These are phyloP conservation scores for Malurus alboscapulatus DNA, from an alignment of 2,113 vertebrate genomes.

Conservation along the genomic window DNA sequence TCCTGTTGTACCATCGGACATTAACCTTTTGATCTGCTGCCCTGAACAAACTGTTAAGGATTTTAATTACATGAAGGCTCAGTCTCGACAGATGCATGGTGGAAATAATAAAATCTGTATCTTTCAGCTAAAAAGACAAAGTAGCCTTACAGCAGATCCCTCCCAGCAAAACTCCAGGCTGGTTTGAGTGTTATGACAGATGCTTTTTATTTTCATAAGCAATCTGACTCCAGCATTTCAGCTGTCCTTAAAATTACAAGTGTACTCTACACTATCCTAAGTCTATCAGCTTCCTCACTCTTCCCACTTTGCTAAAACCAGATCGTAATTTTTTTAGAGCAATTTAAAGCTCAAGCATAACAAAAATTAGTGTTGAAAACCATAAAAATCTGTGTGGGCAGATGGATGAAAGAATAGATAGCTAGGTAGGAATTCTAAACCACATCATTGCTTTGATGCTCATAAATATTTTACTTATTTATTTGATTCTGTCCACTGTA, in stretches of 20 bases:
- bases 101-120: constrained; percentile 26
- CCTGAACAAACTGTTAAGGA: constrained; percentile 40
- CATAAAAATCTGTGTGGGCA: not conserved
- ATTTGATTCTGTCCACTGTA: not conserved
- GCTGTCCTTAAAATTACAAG: constrained; percentile 23
- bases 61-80: constrained; percentile 57
- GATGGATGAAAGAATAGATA: not conserved
- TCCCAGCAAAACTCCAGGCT: not conserved
- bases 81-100: not conserved
- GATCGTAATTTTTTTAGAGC: not conserved
- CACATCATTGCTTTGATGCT: not conserved
- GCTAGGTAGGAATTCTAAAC: not conserved
- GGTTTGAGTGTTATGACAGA: constrained; percentile 47
- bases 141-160: constrained; percentile 5
- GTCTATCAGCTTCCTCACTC: not conserved
- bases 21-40: constrained; percentile 61
- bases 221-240: constrained; percentile 28
- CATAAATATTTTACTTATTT: not conserved
- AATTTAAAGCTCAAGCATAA: not conserved
- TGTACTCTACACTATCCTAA: not conserved
- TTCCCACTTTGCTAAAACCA: not conserved
- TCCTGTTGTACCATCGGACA: constrained; percentile 39
- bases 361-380: not conserved
- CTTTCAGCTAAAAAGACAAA: constrained; percentile 12
- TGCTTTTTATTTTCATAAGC: constrained; percentile 62